Conservation (phyloP, 2,113 vertebrate species). For the Nipponia nippon region DNA sequence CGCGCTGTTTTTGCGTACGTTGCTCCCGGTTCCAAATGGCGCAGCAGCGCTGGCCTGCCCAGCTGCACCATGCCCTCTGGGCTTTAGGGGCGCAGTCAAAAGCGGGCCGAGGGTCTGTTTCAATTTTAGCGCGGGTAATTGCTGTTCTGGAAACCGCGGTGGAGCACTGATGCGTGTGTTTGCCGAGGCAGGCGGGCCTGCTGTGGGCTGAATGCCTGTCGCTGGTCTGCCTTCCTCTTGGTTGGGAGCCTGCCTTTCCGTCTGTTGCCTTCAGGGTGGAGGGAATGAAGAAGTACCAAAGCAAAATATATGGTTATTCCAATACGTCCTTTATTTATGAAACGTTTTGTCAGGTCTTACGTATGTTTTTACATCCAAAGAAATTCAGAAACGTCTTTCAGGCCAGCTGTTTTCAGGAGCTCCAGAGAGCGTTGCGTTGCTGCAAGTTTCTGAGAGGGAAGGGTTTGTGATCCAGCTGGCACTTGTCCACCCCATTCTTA, state of each 20-base stretch:
- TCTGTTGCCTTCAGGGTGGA: fast-evolving
- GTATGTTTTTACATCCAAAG: fast-evolving
- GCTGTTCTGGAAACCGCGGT: fast-evolving
- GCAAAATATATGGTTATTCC: fast-evolving
- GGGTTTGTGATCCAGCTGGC: neutral
- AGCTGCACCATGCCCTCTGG: fast-evolving
- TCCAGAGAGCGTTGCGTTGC: fast-evolving
- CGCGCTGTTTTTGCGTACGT: fast-evolving
- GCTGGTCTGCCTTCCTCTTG: fast-evolving
- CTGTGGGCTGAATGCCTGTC: neutral
- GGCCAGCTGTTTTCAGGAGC: neutral
- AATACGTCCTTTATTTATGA: fast-evolving
- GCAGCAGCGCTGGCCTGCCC: neutral
- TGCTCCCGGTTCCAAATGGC: no score
- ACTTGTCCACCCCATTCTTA: neutral
- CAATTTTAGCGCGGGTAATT: fast-evolving
- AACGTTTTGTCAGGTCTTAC: neutral
- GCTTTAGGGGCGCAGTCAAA: neutral
- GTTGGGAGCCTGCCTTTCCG: neutral
- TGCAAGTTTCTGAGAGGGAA: neutral
- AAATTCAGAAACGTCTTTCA: neutral
- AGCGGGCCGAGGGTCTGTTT: fast-evolving
- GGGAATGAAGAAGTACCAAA: no score
- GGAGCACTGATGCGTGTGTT: fast-evolving
- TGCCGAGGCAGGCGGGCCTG: fast-evolving